Evolutionary conservation across 2,888 invertebrate species (phyloP), one percentile per base, ranked within the genome.

Genomic region (Apocheima hispidaria): DNA sequence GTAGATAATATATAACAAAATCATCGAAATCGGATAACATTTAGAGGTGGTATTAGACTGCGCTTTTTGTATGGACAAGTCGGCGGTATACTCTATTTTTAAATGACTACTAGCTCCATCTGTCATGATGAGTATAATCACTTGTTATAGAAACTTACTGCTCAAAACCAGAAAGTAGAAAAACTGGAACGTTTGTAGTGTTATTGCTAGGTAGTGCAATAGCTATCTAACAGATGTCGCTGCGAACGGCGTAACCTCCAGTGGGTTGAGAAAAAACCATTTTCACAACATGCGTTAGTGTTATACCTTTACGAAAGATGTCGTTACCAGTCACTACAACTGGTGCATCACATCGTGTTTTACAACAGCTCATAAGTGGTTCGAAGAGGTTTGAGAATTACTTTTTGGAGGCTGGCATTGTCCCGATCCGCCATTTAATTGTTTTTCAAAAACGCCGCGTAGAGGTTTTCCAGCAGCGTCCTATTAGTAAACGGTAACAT

Each of bases 171-270:
- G 21, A 21, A 41, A n/a, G 12, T 12, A 36, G 10, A 18, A 1
- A 4, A 20, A 10, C 20, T 1, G 2, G 30, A 30, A 3, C 2
- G 36, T 36, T 7, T 6, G 36, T 36, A 36, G 2, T 2, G 6
- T n/a, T 6, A 7, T 16, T 7, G 2, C 1, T n/a, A n/a, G 6
- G 36, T 51, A 51, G 16, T 58, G 4, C n/a, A 16, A 5, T 14
- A 9, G 4, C 2, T 10, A 26, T 3, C 12, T 18, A 16, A 36
- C n/a, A 67, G 67, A 67, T 67, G 67, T 60, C 67, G 62, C 43
- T 48, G 21, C 12, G 1, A 21, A 14, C 18, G 2, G 9, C 38
- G 18, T 18, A 36, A 6, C 16, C 18, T n/a, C n/a, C n/a, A n/a
- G 2, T 12, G 30, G 12, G 3, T 9, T 30, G 12, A n/a, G n/a